Evolutionary conservation across 1,140 invertebrate species (phyloP).

Genomic region (Papilio helenus): DNA sequence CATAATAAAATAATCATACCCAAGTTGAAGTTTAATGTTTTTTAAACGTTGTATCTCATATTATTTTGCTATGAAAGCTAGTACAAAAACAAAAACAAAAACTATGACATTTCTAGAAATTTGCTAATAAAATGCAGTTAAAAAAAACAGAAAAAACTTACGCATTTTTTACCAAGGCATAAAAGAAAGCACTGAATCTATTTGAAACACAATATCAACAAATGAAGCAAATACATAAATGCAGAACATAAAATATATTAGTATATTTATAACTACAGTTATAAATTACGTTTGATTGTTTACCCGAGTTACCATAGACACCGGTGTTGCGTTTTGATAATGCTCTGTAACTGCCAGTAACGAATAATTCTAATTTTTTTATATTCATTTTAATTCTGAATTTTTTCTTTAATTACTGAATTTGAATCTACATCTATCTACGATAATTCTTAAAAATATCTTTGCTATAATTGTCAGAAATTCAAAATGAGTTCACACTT

Average conservation of each 20-base stretch:
- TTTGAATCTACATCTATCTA: neutral
- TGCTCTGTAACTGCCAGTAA: neutral
- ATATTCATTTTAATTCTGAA: neutral
- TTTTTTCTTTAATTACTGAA: neutral
- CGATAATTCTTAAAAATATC: too few relatives aligned
- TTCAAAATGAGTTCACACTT: neutral
- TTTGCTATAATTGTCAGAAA: neutral
- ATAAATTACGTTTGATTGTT: slow-evolving; percentile 13
- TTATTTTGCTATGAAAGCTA: too few relatives aligned
- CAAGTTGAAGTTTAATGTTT: too few relatives aligned
- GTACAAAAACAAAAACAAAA: too few relatives aligned
- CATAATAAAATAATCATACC: too few relatives aligned
- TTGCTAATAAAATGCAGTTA: too few relatives aligned
- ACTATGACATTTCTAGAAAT: too few relatives aligned
- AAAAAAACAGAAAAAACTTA: neutral
- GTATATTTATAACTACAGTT: neutral
- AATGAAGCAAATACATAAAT: neutral
- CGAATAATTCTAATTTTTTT: neutral
- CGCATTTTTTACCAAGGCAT: neutral
- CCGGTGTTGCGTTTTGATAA: slow-evolving; percentile 8
- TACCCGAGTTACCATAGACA: slow-evolving; percentile 15
- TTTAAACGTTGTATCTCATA: too few relatives aligned
- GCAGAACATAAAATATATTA: neutral
- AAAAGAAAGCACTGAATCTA: neutral
- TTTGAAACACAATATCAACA: slow-evolving; percentile 21